Evolutionary conservation across 2,888 invertebrate species (phyloP).

Genomic region (Byasa hedistus): DNA sequence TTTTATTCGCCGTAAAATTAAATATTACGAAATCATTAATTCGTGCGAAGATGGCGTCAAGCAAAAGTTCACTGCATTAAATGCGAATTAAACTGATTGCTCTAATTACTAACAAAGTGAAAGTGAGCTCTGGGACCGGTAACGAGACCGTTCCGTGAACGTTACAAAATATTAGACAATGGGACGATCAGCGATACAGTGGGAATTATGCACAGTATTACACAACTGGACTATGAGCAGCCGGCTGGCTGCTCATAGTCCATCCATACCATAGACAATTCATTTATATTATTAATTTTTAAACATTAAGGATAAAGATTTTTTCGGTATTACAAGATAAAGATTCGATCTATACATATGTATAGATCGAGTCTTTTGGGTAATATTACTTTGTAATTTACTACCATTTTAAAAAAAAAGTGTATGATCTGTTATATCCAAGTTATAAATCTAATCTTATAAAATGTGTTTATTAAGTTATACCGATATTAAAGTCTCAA

Average conservation of each 20-base stretch:
- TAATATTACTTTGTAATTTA: too few relatives aligned
- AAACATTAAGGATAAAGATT: too few relatives aligned
- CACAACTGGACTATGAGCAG: constrained; percentile 41
- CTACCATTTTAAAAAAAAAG: too few relatives aligned
- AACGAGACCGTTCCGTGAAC: constrained; percentile 39
- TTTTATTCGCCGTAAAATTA: neutral
- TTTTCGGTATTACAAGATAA: too few relatives aligned
- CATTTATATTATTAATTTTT: too few relatives aligned
- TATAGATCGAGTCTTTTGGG: too few relatives aligned
- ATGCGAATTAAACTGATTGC: constrained; percentile 17
- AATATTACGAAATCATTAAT: neutral
- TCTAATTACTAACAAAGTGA: constrained; percentile 30
- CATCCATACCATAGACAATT: too few relatives aligned
- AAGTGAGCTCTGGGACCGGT: constrained; percentile 30
- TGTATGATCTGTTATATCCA: too few relatives aligned
- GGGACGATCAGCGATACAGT: constrained; percentile 38
- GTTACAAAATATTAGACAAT: constrained; percentile 43
- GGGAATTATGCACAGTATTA: constrained; percentile 42
- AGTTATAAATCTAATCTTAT: too few relatives aligned
- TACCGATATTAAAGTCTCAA: neutral
- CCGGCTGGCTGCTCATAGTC: too few relatives aligned
- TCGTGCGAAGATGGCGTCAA: neutral
- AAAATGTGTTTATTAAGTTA: too few relatives aligned
- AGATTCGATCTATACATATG: too few relatives aligned
- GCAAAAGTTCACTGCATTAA: constrained; percentile 12